Base-by-base conservation (phyloP, 2,888 invertebrate genomes). In the Cryptus viduatorius region DNA sequence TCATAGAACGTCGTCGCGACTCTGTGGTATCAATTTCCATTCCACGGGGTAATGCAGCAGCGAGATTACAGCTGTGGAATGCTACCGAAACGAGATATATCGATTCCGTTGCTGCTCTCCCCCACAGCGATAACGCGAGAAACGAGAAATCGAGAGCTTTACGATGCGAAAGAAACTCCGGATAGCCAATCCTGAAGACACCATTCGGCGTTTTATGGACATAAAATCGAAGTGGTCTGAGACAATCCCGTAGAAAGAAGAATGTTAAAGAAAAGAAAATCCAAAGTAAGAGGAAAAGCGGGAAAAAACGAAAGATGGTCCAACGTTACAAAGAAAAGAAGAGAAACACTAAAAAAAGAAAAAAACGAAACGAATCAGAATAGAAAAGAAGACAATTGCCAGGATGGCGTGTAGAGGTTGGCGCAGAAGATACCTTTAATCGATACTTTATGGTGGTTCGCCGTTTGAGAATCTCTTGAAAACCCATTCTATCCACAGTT, bases 111-210 rank as follows among this genome's bases (percentile, higher is more conserved):
- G 31, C 19, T 59, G 37, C 8, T 37, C 37, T 37, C 37, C 37
- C n/a, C 24, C 24, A 16, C 31, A 44, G 67, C 37, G 24, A 68
- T 29, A 24, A 64, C 46, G 73, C n/a, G 72, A 44, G 16, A 65
- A 83, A 75, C 79, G 68, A 82, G 84, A 86, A 85, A 82, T 68
- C 73, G 61, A 71, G 75, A 85, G 81, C 64, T 87, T 87, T 85
- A 86, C 82, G 86, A 85, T 81, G 48, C 46, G 65, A 71, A 68
- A 24, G 59, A 83, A 86, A 82, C 78, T 83, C 69, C 76, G 7
- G 71, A 59, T 68, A 78, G 67, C 69, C 83, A 71, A 84, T 80
- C 61, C 76, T n/a, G 56, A 42, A 8, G 78, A 78, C 69, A 78
- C 64, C 68, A n/a, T 81, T 50, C 42, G 24, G 59, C 65, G 14